phyloP scores from a whole-genome alignment of 2,113 vertebrate species.

The Cinclus mexicanus region DNA sequence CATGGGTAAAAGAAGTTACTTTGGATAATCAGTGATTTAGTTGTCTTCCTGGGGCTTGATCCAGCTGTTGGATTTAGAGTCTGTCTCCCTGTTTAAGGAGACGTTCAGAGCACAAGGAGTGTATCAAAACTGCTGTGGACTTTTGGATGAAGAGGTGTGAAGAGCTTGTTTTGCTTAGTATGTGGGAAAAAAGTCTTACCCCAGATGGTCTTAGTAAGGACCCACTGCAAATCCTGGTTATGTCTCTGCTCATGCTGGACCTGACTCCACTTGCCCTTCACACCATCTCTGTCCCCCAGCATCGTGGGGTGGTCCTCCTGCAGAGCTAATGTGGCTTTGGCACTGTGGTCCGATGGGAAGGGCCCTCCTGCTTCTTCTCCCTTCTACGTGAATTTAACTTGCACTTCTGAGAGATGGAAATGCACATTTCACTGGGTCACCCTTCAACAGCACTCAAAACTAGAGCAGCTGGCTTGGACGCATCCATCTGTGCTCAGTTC shows the following conservation, averaged over 20 bases:
- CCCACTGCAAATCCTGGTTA: neutral
- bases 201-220: neutral
- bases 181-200: neutral
- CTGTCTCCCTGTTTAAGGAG: neutral
- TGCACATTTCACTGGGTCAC: neutral
- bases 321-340: neutral
- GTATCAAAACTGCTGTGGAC: accelerated
- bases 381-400: neutral
- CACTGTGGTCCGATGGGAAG: neutral
- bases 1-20: neutral
- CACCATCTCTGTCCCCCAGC: neutral
- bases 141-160: neutral
- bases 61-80: neutral
- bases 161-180: neutral
- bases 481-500: neutral
- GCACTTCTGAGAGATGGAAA: neutral
- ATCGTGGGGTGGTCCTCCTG: neutral
- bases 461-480: neutral
- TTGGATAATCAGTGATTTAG: neutral
- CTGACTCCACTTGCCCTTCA: neutral
- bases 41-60: neutral
- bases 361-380: neutral
- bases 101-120: neutral
- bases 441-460: neutral
- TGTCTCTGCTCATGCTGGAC: neutral